phyloP scores from a whole-genome alignment of 35 echinoderm and acorn worm species.

The Apostichopus parvimensis region DNA sequence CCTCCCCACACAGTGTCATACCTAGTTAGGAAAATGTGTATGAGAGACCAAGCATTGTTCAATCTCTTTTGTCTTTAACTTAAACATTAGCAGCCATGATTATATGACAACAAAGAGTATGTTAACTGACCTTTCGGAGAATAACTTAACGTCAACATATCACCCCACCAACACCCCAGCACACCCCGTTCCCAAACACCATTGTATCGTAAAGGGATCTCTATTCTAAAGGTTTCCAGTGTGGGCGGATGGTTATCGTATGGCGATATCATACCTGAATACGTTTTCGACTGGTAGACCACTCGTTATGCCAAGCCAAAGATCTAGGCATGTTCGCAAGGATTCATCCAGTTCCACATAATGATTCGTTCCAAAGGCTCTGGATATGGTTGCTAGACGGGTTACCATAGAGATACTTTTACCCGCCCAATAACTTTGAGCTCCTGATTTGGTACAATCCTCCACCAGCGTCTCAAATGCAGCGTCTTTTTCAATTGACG shows the following conservation, averaged over 20 bases:
- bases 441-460: slow-evolving; percentile 62
- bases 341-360: slow-evolving; percentile 73
- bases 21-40: slow-evolving; percentile 10
- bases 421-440: slow-evolving; percentile 90
- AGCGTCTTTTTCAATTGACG: slow-evolving; percentile 78
- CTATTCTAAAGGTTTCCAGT: too few relatives aligned
- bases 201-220: too few relatives aligned
- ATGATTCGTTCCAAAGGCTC: slow-evolving; percentile 82
- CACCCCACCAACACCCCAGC: too few relatives aligned
- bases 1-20: slow-evolving; percentile 96
- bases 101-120: too few relatives aligned
- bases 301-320: slow-evolving; percentile 65
- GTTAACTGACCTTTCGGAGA: too few relatives aligned
- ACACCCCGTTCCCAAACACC: too few relatives aligned
- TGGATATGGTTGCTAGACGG: slow-evolving; percentile 82
- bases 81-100: too few relatives aligned
- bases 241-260: too few relatives aligned
- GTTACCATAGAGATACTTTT: slow-evolving; percentile 86
- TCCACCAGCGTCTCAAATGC: slow-evolving; percentile 65
- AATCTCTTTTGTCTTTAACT: too few relatives aligned
- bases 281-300: slow-evolving; percentile 66
- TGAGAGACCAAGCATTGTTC: not conserved
- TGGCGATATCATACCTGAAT: slow-evolving; percentile 57
- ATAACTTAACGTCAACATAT: too few relatives aligned
- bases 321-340: slow-evolving; percentile 70